A percentile compares a stretch with the other conserved stretches of the same genome.
Evolutionary conservation across 2,888 invertebrate species (phyloP).

Genomic region (Alviniconcha strummeri): DNA sequence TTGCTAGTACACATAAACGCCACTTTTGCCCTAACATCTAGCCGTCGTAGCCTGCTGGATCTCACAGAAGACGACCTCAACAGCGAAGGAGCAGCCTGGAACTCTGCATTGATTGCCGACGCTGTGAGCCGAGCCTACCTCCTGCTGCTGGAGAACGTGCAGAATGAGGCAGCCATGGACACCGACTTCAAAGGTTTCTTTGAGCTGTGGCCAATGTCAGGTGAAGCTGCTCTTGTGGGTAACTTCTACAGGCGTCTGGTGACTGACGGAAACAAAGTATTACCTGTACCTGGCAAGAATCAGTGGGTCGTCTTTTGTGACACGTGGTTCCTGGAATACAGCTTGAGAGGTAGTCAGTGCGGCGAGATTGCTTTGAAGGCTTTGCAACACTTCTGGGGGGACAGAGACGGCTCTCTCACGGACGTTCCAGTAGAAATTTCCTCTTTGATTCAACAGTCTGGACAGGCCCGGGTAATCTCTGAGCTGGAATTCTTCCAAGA

Average conservation of each 20-base stretch:
- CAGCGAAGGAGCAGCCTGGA: slow-evolving; percentile 49
- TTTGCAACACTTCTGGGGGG: slow-evolving; percentile 33
- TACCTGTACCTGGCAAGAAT: slow-evolving; percentile 2
- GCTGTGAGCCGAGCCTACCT: slow-evolving; percentile 49
- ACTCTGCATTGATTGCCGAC: slow-evolving; percentile 50
- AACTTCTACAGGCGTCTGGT: slow-evolving; percentile 28
- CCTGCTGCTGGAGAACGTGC: slow-evolving; percentile 47
- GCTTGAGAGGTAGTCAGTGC: slow-evolving; percentile 26
- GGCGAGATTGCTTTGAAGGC: slow-evolving; percentile 34
- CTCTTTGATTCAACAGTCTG: slow-evolving; percentile 34
- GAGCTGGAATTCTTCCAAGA: slow-evolving; percentile 46
- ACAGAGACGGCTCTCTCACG: slow-evolving; percentile 21
- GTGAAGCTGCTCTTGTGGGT: background rate
- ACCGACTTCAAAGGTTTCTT: slow-evolving; percentile 15
- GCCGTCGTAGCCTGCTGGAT: slow-evolving; percentile 56
- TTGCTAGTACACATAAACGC: slow-evolving; percentile 67
- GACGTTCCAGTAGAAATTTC: slow-evolving; percentile 34
- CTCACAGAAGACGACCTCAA: slow-evolving; percentile 61
- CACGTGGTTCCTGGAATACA: slow-evolving; percentile 47
- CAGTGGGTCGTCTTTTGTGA: slow-evolving; percentile 34
- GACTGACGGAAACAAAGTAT: background rate
- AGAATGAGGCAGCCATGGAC: background rate
- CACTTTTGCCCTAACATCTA: slow-evolving; percentile 63
- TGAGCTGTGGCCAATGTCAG: slow-evolving; percentile 20
- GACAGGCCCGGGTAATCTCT: background rate